Evolutionary conservation across 2,888 invertebrate species (phyloP), one percentile per base, ranked within the genome.

Genomic region (Chesias legatella): DNA sequence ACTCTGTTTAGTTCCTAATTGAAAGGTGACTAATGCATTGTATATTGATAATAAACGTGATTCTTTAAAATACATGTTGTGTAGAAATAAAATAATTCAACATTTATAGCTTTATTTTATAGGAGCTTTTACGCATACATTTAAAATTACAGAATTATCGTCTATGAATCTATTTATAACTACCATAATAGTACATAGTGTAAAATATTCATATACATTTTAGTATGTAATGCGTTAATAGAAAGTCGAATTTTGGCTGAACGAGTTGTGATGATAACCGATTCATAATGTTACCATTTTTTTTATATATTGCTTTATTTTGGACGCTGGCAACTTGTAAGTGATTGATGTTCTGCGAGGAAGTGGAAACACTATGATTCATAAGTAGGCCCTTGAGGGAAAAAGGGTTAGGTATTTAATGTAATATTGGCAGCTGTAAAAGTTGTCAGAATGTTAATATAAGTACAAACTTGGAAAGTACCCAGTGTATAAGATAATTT

Each of bases 401-500:
- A 26, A 26, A n/a, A n/a, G n/a, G n/a, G n/a, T n/a, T n/a, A n/a
- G n/a, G n/a, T n/a, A n/a, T n/a, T n/a, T n/a, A n/a, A 24, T 21
- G 13, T 23, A 30, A 9, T 28, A 10, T 13, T 26, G 37, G 46
- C 46, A 46, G 46, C 49, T 46, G 7, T 10, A 3, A 29, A 21
- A 10, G 29, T 25, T 31, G 31, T 34, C 22, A 9, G 31, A 8
- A 11, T 20, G 10, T 13, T 24, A 36, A 32, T 37, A 7, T 48
- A 36, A 39, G 42, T 50, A 56, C 48, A 54, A 60, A 57, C 26
- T 28, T 36, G 9, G 26, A 37, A 25, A 30, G 11, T 38, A 43
- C 42, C 81, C 79, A 81, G 77, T 82, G 79, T 77, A 69, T 57
- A 67, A 56, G 63, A 27, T 26, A 33, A 25, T 34, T 9, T 34